Evolutionary conservation across 2,888 invertebrate species (phyloP).

Genomic region (Nineta flava): DNA sequence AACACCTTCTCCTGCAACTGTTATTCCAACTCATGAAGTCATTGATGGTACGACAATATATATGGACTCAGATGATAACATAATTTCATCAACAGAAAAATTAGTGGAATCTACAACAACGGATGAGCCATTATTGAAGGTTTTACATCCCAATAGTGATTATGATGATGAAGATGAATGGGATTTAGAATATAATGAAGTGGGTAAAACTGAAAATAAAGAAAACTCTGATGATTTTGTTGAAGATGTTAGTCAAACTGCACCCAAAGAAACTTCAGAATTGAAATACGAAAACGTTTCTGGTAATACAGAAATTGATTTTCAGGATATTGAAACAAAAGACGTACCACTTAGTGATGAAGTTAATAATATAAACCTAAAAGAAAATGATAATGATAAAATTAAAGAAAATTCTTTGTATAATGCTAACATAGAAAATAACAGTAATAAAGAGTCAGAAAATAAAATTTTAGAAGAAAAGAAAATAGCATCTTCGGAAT

Average conservation of each 20-base stretch:
- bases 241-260: too few relatives aligned
- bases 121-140: not conserved
- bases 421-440: not conserved
- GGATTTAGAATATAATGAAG: not conserved
- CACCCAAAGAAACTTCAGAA: too few relatives aligned
- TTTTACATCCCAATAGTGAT: not conserved
- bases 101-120: too few relatives aligned
- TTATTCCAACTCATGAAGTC: slow-evolving; percentile 27
- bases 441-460: not conserved
- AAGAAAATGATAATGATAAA: not conserved
- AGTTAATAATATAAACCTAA: not conserved
- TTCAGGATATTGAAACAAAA: not conserved
- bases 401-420: not conserved
- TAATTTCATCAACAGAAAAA: not conserved
- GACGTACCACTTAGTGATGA: not conserved
- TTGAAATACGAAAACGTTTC: slow-evolving; percentile 8
- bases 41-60: slow-evolving; percentile 54
- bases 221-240: too few relatives aligned
- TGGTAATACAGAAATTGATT: not conserved
- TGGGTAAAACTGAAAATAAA: not conserved
- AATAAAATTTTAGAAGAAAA: not conserved
- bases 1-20: slow-evolving; percentile 18
- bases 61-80: slow-evolving; percentile 5
- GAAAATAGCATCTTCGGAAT: too few relatives aligned
- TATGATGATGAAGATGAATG: not conserved